Base-by-base conservation (phyloP, 2,113 vertebrate genomes). In the Petromus typicus region DNA sequence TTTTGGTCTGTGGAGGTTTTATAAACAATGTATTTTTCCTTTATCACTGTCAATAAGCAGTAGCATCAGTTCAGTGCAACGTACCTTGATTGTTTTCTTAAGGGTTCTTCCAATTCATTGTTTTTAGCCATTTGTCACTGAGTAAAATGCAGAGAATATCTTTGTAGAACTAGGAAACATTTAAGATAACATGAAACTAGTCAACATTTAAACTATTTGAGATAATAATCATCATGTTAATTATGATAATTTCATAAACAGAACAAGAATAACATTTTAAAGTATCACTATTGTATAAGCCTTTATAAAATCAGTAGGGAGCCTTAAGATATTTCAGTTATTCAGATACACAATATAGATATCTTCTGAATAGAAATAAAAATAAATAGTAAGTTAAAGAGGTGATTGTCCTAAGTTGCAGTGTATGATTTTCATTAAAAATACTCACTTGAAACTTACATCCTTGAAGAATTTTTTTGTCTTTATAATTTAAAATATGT, bases 11-110 rank as follows among this genome's bases (percentile, higher is more conserved):
- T 34, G 34, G 27, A 94, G 48, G 48, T 91, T 69, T 87, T 86
- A 94, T 80, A 91, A 93, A 63, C 48, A 89, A 57, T 88, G 4
- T 59, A 92, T 95, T 94, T 94, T 95, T 16, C n/a, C 86, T 78
- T 94, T 30, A 48, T 93, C 48, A 79, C 54, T 82, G 27, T 61
- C 37, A 48, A n/a, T 86, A 81, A 34, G 16, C 67, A 92, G 17
- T 51, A 66, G 66, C 51, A 30, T 82, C 45, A 66, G 48, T 80
- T 90, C 63, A 64, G 11, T 86, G 83, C 40, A 80, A 16, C 13
- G 73, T 51, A 83, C 17, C 25, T 81, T 66, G 30, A 57, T 59
- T 86, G n/a, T 27, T 13, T 90, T 86, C 54, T 85, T 78, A 71
- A 83, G 25, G 11, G 11, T 13, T 32, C 43, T 34, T 93, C 12